Evolutionary conservation across 2,113 vertebrate species (phyloP), one percentile per base, ranked within the genome.

Genomic region (Psilopogon haemacephalus): DNA sequence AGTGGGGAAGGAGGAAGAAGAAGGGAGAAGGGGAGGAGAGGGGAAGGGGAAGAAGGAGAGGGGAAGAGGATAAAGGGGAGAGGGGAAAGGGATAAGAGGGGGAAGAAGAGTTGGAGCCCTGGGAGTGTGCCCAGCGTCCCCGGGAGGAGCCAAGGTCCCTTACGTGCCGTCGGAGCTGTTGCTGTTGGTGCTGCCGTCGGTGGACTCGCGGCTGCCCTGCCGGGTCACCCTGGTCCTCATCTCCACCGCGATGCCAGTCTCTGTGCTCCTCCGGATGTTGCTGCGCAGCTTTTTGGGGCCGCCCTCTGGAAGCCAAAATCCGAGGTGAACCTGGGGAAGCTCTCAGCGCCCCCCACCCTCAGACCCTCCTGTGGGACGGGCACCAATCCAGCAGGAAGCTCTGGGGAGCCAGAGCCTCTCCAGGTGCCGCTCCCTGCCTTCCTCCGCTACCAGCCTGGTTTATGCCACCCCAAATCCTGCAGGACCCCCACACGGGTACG

Each of bases 141-240:
- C 46, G 46, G 46, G 46, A 21, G 46, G 46, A 20, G 48, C 26
- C 35, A 0, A 5, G 1, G 15, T 1, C 37, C 98, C 99, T 97
- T 97, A 99, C 99, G 98, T 99, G 98, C 99, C 99, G 3, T 99
- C 99, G 0, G 99, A 99, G 98, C 99, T 99, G 97, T 99, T 99
- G 93, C 99, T 99, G 98, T 99, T 99, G 95, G 99, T 99, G 97
- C 99, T 99, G 91, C 99, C 99, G 2, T 99, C 99, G 0, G 99
- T 99, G 37, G 99, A 99, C 54, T 99, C 99, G 44, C 99, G 98
- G 97, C 99, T 99, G 94, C 99, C 98, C 90, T 99, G 99, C 89
- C 99, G 98, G 3, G 99, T 99, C 38, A 99, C 98, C 6, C 99
- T 97, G 95, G 98, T 99, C 92, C 99, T 97, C 99, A 99, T 99